These are phyloP conservation scores for Maconellicoccus hirsutus DNA, from an alignment of 1,140 invertebrate genomes.

Conservation along the genomic window DNA sequence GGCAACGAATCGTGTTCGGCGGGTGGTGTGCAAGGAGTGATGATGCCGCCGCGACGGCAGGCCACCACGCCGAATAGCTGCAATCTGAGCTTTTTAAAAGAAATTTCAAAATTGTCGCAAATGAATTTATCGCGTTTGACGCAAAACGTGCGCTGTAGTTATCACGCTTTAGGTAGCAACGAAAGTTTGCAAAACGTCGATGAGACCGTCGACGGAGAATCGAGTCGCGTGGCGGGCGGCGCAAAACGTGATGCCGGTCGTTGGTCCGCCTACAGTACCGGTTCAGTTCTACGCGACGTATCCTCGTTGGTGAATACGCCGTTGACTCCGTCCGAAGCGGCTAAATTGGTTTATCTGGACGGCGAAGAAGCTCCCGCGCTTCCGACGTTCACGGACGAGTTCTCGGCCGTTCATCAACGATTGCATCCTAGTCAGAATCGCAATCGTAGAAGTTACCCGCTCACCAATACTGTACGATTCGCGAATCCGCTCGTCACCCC, in stretches of 20 bases:
- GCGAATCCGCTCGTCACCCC: conserved; percentile 41
- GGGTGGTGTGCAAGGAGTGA: conserved; percentile 1
- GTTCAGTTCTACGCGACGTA: conserved; percentile 50
- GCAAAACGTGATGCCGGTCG: not conserved
- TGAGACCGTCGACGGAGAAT: conserved; percentile 36
- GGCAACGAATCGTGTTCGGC: not conserved
- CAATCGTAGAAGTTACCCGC: conserved; percentile 37
- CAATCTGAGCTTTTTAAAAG: conserved; percentile 46
- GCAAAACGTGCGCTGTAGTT: conserved; percentile 52
- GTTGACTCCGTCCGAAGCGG: conserved; percentile 53
- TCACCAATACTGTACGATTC: conserved; percentile 44
- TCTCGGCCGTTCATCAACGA: conserved; percentile 32
- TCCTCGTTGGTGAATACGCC: conserved; percentile 37
- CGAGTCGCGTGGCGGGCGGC: conserved; percentile 37
- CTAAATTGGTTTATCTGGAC: conserved; percentile 56
- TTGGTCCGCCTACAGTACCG: conserved; percentile 15
- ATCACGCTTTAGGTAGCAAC: conserved; percentile 47
- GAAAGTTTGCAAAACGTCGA: conserved; percentile 32
- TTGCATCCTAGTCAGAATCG: conserved; percentile 30
- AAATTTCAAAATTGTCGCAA: conserved; percentile 60
- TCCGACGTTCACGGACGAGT: conserved; percentile 27
- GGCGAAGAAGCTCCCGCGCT: conserved; percentile 38
- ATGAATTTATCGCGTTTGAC: conserved; percentile 53
- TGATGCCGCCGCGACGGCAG: conserved; percentile 14
- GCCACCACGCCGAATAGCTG: conserved; percentile 27